Base-by-base conservation (phyloP, 2,113 vertebrate genomes). In the Serinus canaria region DNA sequence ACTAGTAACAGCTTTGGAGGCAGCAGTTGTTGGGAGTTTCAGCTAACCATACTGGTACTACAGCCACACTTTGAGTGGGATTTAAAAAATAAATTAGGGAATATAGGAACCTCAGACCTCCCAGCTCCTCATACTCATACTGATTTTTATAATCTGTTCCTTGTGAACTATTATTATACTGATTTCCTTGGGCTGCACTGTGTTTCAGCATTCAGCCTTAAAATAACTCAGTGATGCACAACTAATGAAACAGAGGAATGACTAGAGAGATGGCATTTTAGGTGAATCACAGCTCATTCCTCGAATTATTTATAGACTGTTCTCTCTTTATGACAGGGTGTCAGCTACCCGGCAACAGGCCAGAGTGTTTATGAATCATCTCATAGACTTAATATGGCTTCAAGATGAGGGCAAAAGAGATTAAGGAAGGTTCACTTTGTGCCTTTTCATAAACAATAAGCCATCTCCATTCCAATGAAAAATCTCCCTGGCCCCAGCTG, bases 191-290 rank as follows among this genome's bases (percentile, higher is more conserved):
- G 28, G 49, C 35, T 83, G 74, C 6, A 30, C 28, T 25, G 9
- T 0, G 0, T 53, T 43, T 68, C 76, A 62, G 62, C 69, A 89
- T 89, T 76, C 92, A 73, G 58, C 74, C 84, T 89, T 77, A 43
- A 91, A 95, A 87, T 87, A 94, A 90, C 46, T 79, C 50, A 76
- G 8, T 83, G 53, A 91, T 83, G 78, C 70, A 89, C 62, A 64
- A 41, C 37, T 78, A 94, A 94, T 64, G 78, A 84, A 87, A 46
- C n/a, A 43, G 78, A 82, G 24, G 21, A 91, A 84, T 87, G 53
- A 52, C 49, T 60, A 44, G 20, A 56, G 73, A 81, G 69, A 79
- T 66, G 50, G 52, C 44, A 73, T 85, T 92, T 89, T 89, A 89
- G 77, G 83, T 92, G 92, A 94, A 89, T 82, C 74, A n/a, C 31